Percentiles rank a stretch among this genome's conserved stretches.
Evolutionary conservation across 2,888 invertebrate genomes (phyloP).

Genomic region (Cordylochernes scorpioides): DNA sequence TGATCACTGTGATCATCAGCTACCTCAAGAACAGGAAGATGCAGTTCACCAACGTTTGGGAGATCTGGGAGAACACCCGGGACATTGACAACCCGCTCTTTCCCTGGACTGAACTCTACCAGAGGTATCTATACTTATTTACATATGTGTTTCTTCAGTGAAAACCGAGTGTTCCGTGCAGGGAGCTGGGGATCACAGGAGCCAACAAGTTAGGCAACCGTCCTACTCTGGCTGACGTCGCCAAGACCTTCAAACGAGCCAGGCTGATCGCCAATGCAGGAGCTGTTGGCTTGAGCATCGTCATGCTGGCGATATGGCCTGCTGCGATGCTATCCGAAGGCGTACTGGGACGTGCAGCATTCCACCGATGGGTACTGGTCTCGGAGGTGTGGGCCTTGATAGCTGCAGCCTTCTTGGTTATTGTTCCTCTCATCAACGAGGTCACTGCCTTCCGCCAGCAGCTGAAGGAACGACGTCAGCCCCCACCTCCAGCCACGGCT

Average conservation of each 20-base stretch:
- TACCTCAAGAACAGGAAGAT: background rate
- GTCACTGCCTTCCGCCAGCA: background rate
- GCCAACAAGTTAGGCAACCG: background rate
- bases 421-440: background rate
- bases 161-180: no score
- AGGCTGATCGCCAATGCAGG: background rate
- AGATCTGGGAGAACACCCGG: no score
- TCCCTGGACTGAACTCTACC: background rate
- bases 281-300: background rate
- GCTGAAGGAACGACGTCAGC: no score
- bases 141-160: no score
- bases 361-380: background rate
- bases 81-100: constrained; percentile 1
- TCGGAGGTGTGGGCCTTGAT: background rate
- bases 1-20: background rate
- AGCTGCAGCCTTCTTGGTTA: background rate
- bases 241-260: background rate
- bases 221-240: background rate
- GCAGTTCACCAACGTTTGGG: background rate
- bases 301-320: background rate
- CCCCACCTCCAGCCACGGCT: no score
- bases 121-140: no score
- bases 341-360: background rate
- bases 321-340: background rate
- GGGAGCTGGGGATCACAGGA: background rate